A percentile compares a stretch with the other conserved stretches of the same genome.
phyloP scores from a whole-genome alignment of 2,888 invertebrate species.

The Eupeodes latifasciatus region DNA sequence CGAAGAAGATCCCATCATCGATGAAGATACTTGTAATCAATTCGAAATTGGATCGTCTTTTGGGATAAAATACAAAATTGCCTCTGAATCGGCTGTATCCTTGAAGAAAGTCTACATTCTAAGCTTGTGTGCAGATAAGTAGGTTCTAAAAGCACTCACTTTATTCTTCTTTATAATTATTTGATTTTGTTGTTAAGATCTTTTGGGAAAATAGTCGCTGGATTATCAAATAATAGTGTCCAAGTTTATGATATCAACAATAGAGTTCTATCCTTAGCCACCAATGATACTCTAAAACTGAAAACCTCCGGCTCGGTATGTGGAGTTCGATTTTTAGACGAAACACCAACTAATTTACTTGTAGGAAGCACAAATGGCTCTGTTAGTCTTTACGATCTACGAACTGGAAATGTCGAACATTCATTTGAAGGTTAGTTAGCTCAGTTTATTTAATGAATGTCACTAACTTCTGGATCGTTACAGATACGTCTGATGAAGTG shows the following conservation, averaged over 20 bases:
- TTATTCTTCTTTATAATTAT: background rate
- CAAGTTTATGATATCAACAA: conserved; percentile 85
- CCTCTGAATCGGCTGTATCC: conserved; percentile 85
- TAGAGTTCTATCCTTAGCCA: conserved; percentile 79
- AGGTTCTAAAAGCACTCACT: conserved; percentile 45
- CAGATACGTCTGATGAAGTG: background rate
- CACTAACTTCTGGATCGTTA: background rate
- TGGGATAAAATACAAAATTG: conserved; percentile 78
- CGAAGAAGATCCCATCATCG: conserved; percentile 78
- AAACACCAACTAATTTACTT: conserved; percentile 79
- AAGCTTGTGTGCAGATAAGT: conserved; percentile 86
- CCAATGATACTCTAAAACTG: conserved; percentile 2
- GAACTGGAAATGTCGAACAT: conserved; percentile 84
- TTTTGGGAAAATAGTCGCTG: conserved; percentile 84
- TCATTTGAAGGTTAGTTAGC: conserved; percentile 79
- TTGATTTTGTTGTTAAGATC: conserved; percentile 66
- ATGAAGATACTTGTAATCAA: conserved; percentile 80
- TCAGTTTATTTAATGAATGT: background rate
- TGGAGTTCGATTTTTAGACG: conserved; percentile 81
- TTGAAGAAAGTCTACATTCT: conserved; percentile 87
- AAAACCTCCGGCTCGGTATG: conserved; percentile 74
- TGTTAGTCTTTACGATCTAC: conserved; percentile 83
- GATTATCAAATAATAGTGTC: conserved; percentile 85
- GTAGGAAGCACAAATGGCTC: conserved; percentile 80
- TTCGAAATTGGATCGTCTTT: conserved; percentile 80